Evolutionary conservation across 2,888 invertebrate species (phyloP).

Genomic region (Aricia artaxerxes): DNA sequence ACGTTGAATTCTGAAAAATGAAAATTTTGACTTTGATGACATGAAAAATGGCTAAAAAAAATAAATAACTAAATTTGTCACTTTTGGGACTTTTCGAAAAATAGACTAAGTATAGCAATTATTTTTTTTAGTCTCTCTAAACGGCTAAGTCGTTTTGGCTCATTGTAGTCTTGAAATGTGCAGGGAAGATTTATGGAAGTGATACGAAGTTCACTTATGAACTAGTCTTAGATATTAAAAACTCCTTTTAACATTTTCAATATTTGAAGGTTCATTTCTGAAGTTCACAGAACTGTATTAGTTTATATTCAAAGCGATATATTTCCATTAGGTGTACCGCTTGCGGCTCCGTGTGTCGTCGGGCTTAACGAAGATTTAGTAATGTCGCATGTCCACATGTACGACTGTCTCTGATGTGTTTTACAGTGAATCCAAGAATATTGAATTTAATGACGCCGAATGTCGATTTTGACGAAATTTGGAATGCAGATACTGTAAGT

Average conservation of each 20-base stretch:
- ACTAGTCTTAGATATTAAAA: neutral
- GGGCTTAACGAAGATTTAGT: conserved; percentile 66
- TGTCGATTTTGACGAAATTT: too few relatives aligned
- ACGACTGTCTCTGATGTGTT: conserved; percentile 17
- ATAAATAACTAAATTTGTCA: too few relatives aligned
- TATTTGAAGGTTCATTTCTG: neutral
- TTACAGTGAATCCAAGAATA: neutral
- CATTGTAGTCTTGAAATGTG: too few relatives aligned
- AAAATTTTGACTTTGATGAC: too few relatives aligned
- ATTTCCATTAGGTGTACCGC: conserved; percentile 32
- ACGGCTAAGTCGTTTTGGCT: too few relatives aligned
- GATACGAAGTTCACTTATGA: too few relatives aligned
- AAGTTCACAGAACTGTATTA: neutral
- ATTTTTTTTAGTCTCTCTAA: too few relatives aligned
- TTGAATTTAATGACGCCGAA: neutral
- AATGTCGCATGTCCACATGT: conserved; percentile 37
- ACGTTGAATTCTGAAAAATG: neutral
- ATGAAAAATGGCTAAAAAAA: too few relatives aligned
- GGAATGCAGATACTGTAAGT: too few relatives aligned
- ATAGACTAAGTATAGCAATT: too few relatives aligned
- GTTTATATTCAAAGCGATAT: conserved; percentile 28
- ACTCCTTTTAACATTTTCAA: neutral
- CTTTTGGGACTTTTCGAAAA: too few relatives aligned
- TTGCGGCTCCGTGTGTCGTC: conserved; percentile 51
- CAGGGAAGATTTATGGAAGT: too few relatives aligned